Evolutionary conservation across 2,888 invertebrate species (phyloP), one percentile per base, ranked within the genome.

Genomic region (Polietes domitor): DNA sequence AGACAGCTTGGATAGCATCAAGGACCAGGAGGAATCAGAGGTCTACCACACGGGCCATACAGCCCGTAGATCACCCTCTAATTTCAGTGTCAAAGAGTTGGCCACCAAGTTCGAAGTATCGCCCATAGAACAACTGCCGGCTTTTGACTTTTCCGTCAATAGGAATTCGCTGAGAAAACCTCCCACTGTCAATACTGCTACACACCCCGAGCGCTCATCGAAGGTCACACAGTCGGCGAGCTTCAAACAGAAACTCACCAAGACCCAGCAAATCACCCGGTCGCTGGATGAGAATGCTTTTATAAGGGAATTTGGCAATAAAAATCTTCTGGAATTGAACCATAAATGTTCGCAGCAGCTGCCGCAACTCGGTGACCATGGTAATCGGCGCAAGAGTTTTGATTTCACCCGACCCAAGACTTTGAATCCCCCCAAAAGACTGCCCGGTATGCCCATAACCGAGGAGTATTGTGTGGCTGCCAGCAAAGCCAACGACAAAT

Each of bases 241-340:
- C 1, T 63, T 81, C n/a, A 86, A 86, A 32, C 88, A 88, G 80
- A 89, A 94, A 73, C 92, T 95, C 0, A 95, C 95, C 88, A 94
- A 94, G 85, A 94, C 94, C 0, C 87, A 87, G 74, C 95, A 94
- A 88, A 92, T 92, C 55, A 95, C 96, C 0, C 92, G 95, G 28
- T 96, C 96, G 0, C 90, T 96, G 76, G 96, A 96, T 90, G 96
- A 96, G 87, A 95, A 95, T 86, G 96, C 95, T 12, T 96, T 96
- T 87, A 93, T 94, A 1, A 94, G 95, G 84, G 95, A 95, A 89
- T 95, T 95, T 86, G 94, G 94, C 0, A 88, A 91, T 24, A 92
- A 92, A 70, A 90, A 91, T 26, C 74, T 92, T 50, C 90, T 90
- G 37, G 92, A 92, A 74, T 85, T 91, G 50, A 86, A 88, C 5